phyloP scores from a whole-genome alignment of 2,888 invertebrate species.

The Luffia ferchaultella region DNA sequence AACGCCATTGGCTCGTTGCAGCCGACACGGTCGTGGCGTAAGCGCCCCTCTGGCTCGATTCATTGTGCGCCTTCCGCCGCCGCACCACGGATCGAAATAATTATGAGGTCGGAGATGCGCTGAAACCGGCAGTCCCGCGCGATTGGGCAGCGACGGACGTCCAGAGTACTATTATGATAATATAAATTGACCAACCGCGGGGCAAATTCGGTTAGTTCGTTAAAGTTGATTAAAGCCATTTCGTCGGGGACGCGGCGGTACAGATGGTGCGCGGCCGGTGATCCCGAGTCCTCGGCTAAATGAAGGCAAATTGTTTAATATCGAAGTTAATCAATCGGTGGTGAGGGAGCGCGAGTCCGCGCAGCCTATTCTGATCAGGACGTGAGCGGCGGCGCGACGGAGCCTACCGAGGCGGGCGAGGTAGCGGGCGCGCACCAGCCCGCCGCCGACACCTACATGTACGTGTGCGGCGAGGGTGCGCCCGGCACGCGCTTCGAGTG shows the following conservation, averaged over 20 bases:
- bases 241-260: slow-evolving; percentile 59
- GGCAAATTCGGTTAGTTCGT: slow-evolving; percentile 66
- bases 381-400: slow-evolving; percentile 39
- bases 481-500: slow-evolving; percentile 48
- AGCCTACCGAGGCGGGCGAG: slow-evolving; percentile 53
- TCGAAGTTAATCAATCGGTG: slow-evolving; percentile 22
- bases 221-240: slow-evolving; percentile 68
- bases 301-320: slow-evolving; percentile 62
- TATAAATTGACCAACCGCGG: slow-evolving; percentile 68
- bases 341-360: slow-evolving; percentile 10
- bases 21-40: slow-evolving; percentile 1
- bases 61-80: slow-evolving; percentile 4
- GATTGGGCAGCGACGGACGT: slow-evolving; percentile 40
- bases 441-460: slow-evolving; percentile 56
- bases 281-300: slow-evolving; percentile 50
- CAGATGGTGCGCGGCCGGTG: slow-evolving; percentile 58
- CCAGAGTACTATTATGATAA: slow-evolving; percentile 54
- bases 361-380: slow-evolving; percentile 24
- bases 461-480: slow-evolving; percentile 48
- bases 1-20: slow-evolving; percentile 32
- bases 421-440: slow-evolving; percentile 57
- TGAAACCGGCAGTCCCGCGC: slow-evolving; percentile 21
- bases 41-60: not conserved
- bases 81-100: not conserved
- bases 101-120: not conserved